Conservation (phyloP, 2,797 vertebrate species). For the Sylvia borin region DNA sequence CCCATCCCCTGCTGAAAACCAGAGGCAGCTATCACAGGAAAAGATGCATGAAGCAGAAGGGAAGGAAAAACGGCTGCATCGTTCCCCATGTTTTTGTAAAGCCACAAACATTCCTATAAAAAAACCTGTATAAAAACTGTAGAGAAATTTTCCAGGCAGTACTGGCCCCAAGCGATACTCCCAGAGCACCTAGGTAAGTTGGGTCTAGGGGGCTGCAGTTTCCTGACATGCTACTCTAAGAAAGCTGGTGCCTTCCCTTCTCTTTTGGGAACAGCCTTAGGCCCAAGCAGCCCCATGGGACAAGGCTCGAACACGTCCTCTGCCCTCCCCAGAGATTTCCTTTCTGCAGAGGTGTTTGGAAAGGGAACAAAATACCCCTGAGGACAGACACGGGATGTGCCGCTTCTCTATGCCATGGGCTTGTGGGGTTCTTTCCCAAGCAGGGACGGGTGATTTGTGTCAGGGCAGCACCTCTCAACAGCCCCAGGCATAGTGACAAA, state of each 20-base stretch:
- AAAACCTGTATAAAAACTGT: conserved; percentile 61
- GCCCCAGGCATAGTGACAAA: background rate
- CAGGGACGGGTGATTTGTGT: background rate
- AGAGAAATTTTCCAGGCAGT: conserved; percentile 11
- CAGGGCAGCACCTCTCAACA: background rate
- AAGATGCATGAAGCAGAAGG: background rate
- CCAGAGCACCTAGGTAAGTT: conserved; percentile 1
- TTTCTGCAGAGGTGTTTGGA: background rate
- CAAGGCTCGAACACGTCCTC: background rate
- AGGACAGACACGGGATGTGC: background rate
- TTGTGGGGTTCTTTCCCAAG: background rate
- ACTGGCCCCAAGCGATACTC: background rate
- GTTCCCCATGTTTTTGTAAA: conserved; percentile 51
- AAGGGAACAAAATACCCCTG: conserved; percentile 3
- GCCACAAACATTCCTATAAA: conserved; percentile 62
- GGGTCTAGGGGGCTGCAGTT: background rate
- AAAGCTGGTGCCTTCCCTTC: background rate
- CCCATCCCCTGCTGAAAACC: background rate
- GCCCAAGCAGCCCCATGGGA: background rate
- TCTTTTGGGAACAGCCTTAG: background rate
- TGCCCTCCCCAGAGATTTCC: background rate
- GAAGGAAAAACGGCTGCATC: conserved; percentile 28
- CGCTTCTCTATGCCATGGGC: background rate
- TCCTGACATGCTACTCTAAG: background rate
- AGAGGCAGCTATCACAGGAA: background rate